Percentiles rank a stretch among this genome's conserved stretches.
These are phyloP conservation scores for Gandaritis pyraliata DNA, from an alignment of 2,888 invertebrate species.

Conservation along the genomic window DNA sequence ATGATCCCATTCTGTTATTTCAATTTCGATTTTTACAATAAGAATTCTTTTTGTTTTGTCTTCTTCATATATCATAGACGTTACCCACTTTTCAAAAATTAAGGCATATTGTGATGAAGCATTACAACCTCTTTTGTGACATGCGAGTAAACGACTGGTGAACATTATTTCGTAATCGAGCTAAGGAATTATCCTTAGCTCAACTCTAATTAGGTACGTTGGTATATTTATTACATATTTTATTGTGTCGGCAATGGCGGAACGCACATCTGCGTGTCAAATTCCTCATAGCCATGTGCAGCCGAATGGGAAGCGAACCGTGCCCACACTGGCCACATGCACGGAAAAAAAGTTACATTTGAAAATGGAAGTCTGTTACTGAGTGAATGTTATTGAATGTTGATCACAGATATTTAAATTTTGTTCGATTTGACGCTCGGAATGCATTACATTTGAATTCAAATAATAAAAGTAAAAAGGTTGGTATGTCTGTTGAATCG, in stretches of 20 bases:
- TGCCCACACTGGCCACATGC: slow-evolving; percentile 57
- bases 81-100: too few species aligned
- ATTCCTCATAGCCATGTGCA: slow-evolving; percentile 82
- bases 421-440: neutral
- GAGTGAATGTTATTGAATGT: slow-evolving; percentile 29
- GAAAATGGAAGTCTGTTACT: slow-evolving; percentile 42
- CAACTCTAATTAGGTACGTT: slow-evolving; percentile 51
- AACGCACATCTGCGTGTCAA: slow-evolving; percentile 83
- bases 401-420: neutral
- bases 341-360: slow-evolving; percentile 39
- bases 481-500: too few species aligned
- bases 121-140: too few species aligned
- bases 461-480: neutral
- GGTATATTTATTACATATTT: slow-evolving; percentile 75
- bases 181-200: slow-evolving; percentile 8
- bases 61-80: too few species aligned
- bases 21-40: slow-evolving; percentile 7
- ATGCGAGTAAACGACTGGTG: too few species aligned
- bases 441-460: neutral
- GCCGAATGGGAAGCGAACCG: slow-evolving; percentile 77
- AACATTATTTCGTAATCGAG: too few species aligned
- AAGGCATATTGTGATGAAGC: too few species aligned
- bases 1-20: slow-evolving; percentile 37
- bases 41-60: too few species aligned
- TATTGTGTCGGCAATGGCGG: slow-evolving; percentile 67